Evolutionary conservation across 2,113 vertebrate genomes (phyloP), one percentile per base, ranked within the genome.

Genomic region (Pteruthius melanotis): DNA sequence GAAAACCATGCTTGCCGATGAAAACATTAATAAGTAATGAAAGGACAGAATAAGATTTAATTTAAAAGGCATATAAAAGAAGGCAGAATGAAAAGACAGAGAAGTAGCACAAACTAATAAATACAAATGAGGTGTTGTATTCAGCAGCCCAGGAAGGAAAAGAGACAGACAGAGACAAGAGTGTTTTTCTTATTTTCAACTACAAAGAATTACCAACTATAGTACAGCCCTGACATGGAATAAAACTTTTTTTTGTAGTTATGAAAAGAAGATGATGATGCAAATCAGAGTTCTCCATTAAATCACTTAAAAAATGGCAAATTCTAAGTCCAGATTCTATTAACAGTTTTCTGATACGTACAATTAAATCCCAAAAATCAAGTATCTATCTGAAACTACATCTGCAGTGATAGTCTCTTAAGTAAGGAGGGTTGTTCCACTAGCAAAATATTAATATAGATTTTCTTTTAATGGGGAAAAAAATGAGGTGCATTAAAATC

Each of bases 1-100:
- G 70, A 88, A 88, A 93, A 80, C 3, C 13, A 69, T n/a, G 11
- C 28, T 90, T 96, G n/a, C 23, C 63, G 77, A 45, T 77, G 79
- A 80, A 83, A 96, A 84, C 27, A 82, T 91, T 75, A 95, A 95
- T 82, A 87, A 84, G 21, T 57, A 94, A 94, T 88, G 70, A 85
- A 91, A 79, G 44, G 52, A 65, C 28, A 74, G 59, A 85, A 74
- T 60, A 65, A 83, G 19, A 65, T 80, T 80, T 87, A 90, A 94
- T 85, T 85, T 65, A 92, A 74, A 90, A 90, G 22, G 39, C n/a
- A 31, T 49, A 59, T 40, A 75, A 85, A 88, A 72, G 60, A 57
- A 72, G 59, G 56, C 7, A 86, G 49, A 89, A 81, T 44, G 89
- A 68, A 93, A 89, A 91, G 42, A 40, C 19, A 91, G 74, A 93